phyloP scores from a whole-genome alignment of 2,888 invertebrate genomes.

The Nebria brevicollis region DNA sequence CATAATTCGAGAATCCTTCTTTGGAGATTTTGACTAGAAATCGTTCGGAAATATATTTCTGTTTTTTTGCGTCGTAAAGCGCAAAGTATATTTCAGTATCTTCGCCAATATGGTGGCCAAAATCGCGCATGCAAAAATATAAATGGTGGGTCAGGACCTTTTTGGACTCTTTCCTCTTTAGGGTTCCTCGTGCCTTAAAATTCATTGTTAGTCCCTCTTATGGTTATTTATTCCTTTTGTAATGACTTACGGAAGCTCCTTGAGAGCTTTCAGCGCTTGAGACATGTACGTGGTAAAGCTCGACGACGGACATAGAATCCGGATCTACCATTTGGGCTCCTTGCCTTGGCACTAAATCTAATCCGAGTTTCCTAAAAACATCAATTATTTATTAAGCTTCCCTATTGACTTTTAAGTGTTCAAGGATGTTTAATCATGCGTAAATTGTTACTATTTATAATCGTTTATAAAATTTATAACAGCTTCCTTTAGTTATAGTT shows the following conservation, averaged over 20 bases:
- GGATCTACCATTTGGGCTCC: conserved; percentile 92
- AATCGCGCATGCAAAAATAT: conserved; percentile 88
- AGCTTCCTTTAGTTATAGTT: too few species aligned
- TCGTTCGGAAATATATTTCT: conserved; percentile 85
- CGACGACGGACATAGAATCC: conserved; percentile 87
- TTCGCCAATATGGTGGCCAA: conserved; percentile 88
- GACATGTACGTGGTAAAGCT: conserved; percentile 84
- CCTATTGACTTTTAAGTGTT: background rate
- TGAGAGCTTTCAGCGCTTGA: conserved; percentile 78
- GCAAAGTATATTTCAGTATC: conserved; percentile 90
- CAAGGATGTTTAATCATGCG: background rate
- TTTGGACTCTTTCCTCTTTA: conserved; percentile 67
- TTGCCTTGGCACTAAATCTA: conserved; percentile 91
- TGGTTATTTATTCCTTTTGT: background rate
- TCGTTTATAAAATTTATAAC: too few species aligned
- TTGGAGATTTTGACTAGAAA: conserved; percentile 90
- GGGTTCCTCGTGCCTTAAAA: conserved; percentile 67
- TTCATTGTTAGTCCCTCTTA: background rate
- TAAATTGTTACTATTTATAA: too few species aligned
- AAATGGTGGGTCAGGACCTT: conserved; percentile 79
- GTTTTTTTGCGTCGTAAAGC: conserved; percentile 82
- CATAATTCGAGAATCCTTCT: conserved; percentile 89
- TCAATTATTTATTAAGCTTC: conserved; percentile 29
- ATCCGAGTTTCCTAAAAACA: conserved; percentile 82
- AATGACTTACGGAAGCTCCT: conserved; percentile 72